Percentiles rank a stretch among this genome's conserved stretches.
phyloP scores from a whole-genome alignment of 2,797 vertebrate species.

The Hoplostethus mediterraneus region DNA sequence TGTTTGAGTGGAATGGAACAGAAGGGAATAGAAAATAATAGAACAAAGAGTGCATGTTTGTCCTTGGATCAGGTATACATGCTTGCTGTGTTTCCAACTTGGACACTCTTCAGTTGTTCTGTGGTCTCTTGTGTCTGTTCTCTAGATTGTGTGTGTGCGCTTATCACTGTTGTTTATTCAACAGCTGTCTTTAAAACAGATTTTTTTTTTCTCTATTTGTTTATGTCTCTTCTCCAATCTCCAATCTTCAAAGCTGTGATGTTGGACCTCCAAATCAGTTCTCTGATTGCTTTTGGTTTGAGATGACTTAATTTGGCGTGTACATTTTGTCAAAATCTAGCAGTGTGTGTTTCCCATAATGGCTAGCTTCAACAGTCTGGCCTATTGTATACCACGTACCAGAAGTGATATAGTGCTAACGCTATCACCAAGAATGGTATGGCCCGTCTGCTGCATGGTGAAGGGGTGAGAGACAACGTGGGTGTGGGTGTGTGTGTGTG shows the following conservation, averaged over 20 bases:
- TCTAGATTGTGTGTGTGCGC: slow-evolving; percentile 10
- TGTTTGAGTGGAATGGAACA: no score
- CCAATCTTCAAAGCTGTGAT: not conserved
- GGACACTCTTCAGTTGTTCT: no score
- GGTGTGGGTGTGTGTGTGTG: not conserved
- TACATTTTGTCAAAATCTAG: slow-evolving; percentile 28
- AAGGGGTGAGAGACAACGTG: not conserved
- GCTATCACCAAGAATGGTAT: slow-evolving; percentile 8
- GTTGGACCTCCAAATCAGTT: no score
- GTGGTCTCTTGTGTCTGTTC: not conserved
- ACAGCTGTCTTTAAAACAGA: no score
- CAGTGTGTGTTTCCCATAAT: slow-evolving; percentile 10
- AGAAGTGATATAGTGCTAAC: slow-evolving; percentile 48
- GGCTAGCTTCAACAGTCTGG: slow-evolving; percentile 26
- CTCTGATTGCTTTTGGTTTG: not conserved
- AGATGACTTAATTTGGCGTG: not conserved
- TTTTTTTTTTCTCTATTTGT: no score
- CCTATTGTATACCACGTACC: slow-evolving; percentile 27
- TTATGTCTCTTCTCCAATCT: no score
- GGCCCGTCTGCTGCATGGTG: slow-evolving; percentile 43
- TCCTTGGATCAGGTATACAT: no score
- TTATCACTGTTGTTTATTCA: no score
- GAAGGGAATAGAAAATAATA: no score
- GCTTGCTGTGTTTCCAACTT: slow-evolving; percentile 1
- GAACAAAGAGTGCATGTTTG: no score